A percentile compares a stretch with the other conserved stretches of the same genome.
Conservation (phyloP, 2,888 invertebrate species). For the Hanleya hanleyi region DNA sequence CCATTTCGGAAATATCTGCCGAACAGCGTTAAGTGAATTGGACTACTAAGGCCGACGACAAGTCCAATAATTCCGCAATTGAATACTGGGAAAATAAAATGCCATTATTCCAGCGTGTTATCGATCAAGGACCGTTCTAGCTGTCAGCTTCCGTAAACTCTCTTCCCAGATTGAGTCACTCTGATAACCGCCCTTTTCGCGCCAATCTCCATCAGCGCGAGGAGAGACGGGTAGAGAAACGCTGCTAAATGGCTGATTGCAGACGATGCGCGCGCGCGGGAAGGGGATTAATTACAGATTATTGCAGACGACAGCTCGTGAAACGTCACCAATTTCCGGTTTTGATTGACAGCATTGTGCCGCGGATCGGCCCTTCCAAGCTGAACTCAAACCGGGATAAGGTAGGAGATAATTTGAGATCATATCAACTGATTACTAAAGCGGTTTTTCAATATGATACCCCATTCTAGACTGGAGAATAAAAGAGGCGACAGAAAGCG, state of each 20-base stretch:
- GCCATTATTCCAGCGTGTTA: slow-evolving; percentile 3
- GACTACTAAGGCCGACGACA: not conserved
- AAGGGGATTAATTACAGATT: slow-evolving; percentile 7
- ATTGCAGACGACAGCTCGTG: not conserved
- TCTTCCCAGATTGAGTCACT: not conserved
- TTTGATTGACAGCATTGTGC: not conserved
- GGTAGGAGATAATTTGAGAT: not conserved
- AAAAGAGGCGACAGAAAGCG: no score
- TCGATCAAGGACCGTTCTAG: not conserved
- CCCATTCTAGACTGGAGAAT: no score
- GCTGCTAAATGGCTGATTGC: not conserved
- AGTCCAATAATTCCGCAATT: slow-evolving; percentile 7
- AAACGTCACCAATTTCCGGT: slow-evolving; percentile 5
- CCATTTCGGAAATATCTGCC: slow-evolving; percentile 3
- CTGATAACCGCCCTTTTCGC: not conserved
- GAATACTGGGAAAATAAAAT: slow-evolving; percentile 6
- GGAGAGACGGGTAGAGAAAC: no score
- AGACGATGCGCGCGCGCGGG: not conserved
- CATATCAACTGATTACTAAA: slow-evolving; percentile 1
- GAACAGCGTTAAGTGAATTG: slow-evolving; percentile 1
- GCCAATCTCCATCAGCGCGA: not conserved
- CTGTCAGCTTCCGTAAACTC: slow-evolving; percentile 4
- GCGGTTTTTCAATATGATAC: no score
- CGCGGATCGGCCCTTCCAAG: not conserved
- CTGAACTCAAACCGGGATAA: not conserved